These are phyloP conservation scores for Drosophila seclusa DNA, from an alignment of 2,888 invertebrate species.

Conservation along the genomic window DNA sequence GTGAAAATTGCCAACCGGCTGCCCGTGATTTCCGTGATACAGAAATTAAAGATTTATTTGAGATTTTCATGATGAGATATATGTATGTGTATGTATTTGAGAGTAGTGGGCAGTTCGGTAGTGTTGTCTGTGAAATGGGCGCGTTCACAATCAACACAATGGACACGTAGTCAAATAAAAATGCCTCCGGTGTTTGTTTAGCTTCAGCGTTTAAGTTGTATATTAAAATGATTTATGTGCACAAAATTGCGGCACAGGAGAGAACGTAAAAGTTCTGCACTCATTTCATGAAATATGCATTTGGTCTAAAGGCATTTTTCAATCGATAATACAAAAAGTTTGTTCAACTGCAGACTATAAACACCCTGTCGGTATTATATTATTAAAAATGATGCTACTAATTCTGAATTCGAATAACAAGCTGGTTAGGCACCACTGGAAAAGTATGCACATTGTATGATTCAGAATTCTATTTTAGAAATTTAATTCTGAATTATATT, in stretches of 20 bases:
- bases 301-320: slow-evolving; percentile 13
- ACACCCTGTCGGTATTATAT: neutral
- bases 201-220: slow-evolving; percentile 45
- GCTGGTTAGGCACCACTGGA: no score
- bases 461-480: neutral
- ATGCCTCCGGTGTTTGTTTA: slow-evolving; percentile 55
- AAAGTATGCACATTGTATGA: neutral
- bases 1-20: slow-evolving; percentile 56
- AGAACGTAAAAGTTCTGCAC: slow-evolving; percentile 15
- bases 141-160: slow-evolving; percentile 35
- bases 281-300: slow-evolving; percentile 69
- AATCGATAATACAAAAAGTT: slow-evolving; percentile 3
- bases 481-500: neutral
- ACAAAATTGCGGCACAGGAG: slow-evolving; percentile 18
- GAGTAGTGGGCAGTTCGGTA: slow-evolving; percentile 4
- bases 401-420: neutral
- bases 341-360: neutral
- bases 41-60: slow-evolving; percentile 75
- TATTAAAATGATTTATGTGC: slow-evolving; percentile 74
- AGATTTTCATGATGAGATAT: slow-evolving; percentile 77
- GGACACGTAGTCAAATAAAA: slow-evolving; percentile 80
- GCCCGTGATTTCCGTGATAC: slow-evolving; percentile 76
- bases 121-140: neutral
- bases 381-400: neutral
- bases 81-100: neutral